phyloP scores from a whole-genome alignment of 2,888 invertebrate species.

The Morpho deidamia region DNA sequence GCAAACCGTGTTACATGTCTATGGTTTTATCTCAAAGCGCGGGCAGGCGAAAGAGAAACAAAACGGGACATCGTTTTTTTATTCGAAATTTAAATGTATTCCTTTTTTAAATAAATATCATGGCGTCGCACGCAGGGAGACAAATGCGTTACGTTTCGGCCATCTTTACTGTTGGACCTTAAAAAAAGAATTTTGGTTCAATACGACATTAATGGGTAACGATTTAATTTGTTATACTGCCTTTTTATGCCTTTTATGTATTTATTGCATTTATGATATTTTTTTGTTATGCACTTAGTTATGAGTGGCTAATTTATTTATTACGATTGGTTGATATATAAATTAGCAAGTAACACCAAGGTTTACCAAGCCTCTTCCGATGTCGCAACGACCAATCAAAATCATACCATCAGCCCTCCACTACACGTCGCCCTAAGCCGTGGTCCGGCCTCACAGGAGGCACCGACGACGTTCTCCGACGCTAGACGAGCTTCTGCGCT shows the following conservation, averaged over 20 bases:
- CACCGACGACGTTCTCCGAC: too few species aligned
- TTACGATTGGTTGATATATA: background rate
- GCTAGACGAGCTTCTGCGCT: too few species aligned
- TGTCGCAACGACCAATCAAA: too few species aligned
- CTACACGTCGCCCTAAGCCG: too few species aligned
- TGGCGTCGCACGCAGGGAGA: constrained; percentile 53
- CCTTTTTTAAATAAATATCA: constrained; percentile 42
- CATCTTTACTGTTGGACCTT: constrained; percentile 10
- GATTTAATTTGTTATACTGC: constrained; percentile 16
- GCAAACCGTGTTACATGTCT: constrained; percentile 8
- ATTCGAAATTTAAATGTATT: constrained; percentile 42
- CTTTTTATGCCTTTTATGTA: constrained; percentile 11
- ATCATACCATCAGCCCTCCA: too few species aligned
- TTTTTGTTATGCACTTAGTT: constrained; percentile 1
- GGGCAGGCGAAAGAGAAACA: constrained; percentile 49
- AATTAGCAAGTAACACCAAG: too few species aligned
- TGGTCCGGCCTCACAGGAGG: too few species aligned
- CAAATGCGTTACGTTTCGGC: constrained; percentile 39
- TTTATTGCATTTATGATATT: constrained; percentile 6
- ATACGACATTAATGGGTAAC: constrained; percentile 12
- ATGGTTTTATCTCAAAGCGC: constrained; percentile 29
- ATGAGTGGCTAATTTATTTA: background rate
- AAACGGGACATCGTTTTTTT: constrained; percentile 43
- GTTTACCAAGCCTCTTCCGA: too few species aligned
- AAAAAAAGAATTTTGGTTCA: constrained; percentile 17